Percentiles rank a stretch among this genome's conserved stretches.
These are phyloP conservation scores for Anoplolepis gracilipes DNA, from an alignment of 1,140 invertebrate genomes.

Conservation along the genomic window DNA sequence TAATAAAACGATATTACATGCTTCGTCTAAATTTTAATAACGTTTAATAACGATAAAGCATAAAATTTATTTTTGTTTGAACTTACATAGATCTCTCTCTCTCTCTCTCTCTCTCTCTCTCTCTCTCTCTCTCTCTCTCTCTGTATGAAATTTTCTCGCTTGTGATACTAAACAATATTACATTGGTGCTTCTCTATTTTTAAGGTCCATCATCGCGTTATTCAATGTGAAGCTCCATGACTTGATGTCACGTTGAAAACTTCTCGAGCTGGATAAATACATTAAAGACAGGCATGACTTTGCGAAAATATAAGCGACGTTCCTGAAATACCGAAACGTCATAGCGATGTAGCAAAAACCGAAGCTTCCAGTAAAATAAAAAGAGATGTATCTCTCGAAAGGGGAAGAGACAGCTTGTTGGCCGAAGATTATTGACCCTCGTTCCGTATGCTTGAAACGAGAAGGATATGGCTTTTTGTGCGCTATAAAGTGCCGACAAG, in stretches of 20 bases:
- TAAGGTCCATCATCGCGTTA: background rate
- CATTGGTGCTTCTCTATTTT: constrained; percentile 8
- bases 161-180: constrained; percentile 19
- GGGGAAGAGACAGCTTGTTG: background rate
- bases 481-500: constrained; percentile 15
- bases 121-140: no score
- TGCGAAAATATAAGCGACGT: constrained; percentile 16
- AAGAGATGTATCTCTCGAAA: background rate
- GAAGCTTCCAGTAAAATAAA: background rate
- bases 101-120: no score
- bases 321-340: background rate
- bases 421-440: constrained; percentile 44
- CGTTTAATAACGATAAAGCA: background rate
- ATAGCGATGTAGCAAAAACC: background rate
- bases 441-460: background rate
- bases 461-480: constrained; percentile 9
- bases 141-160: background rate
- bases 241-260: constrained; percentile 17
- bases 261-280: constrained; percentile 31
- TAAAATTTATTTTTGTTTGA: constrained; percentile 42
- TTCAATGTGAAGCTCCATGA: constrained; percentile 25
- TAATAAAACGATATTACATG: constrained; percentile 39
- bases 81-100: constrained; percentile 10
- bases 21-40: constrained; percentile 2
- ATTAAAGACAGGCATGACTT: constrained; percentile 32